Evolutionary conservation across 2,113 vertebrate genomes (phyloP).

Genomic region (Setophaga petechia): DNA sequence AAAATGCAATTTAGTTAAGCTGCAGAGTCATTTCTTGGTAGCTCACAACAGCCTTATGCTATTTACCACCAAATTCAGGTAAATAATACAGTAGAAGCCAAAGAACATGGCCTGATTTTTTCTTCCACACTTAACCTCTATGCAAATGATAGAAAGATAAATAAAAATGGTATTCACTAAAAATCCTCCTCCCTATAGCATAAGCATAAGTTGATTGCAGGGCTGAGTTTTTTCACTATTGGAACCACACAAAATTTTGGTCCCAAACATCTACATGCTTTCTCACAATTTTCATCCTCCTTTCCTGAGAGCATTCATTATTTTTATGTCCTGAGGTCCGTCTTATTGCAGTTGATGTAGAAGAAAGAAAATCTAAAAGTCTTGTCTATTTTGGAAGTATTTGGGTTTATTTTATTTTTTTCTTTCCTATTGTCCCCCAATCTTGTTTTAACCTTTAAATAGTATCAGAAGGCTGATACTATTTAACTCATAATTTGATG

Average conservation of each 20-base stretch:
- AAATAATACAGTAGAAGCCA: not conserved
- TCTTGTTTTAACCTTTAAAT: not conserved
- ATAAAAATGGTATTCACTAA: not conserved
- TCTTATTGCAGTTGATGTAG: not conserved
- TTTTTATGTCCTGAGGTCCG: not conserved
- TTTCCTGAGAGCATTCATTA: not conserved
- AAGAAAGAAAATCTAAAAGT: not conserved
- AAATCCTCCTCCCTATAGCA: not conserved
- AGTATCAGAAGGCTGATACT: not conserved
- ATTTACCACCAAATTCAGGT: not conserved
- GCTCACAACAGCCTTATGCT: not conserved
- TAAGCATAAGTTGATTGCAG: not conserved
- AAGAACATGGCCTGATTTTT: not conserved
- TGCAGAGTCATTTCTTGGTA: not conserved
- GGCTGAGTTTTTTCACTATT: rapidly evolving
- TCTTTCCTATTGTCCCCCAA: not conserved
- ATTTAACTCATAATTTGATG: not conserved
- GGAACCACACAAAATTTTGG: not conserved
- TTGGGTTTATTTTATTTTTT: not conserved
- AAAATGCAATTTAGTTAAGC: not conserved
- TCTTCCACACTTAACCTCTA: not conserved
- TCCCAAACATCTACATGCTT: not conserved
- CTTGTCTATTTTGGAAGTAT: not conserved
- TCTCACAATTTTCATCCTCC: not conserved
- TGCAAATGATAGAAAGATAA: not conserved